These are phyloP conservation scores for Dromaius novaehollandiae DNA, from an alignment of 2,113 vertebrate species.

Conservation along the genomic window DNA sequence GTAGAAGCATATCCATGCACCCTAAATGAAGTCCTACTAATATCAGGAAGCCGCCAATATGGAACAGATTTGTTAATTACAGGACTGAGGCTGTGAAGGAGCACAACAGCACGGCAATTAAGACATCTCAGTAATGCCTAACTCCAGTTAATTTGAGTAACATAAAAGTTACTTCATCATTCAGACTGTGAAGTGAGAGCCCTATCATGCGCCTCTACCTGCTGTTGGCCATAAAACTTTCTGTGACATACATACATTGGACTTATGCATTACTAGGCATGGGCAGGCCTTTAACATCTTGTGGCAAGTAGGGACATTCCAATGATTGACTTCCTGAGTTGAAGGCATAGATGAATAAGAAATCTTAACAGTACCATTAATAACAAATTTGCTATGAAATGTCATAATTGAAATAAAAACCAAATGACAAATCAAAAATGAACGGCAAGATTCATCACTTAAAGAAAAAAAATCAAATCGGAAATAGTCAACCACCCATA, in stretches of 20 bases:
- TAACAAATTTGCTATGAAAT: background rate
- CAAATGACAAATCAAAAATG: slow-evolving; percentile 3
- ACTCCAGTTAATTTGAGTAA: background rate
- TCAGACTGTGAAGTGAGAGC: background rate
- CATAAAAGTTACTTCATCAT: background rate
- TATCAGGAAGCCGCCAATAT: background rate
- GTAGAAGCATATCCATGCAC: background rate
- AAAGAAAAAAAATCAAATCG: slow-evolving; percentile 68
- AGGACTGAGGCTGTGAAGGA: background rate
- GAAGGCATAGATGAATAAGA: background rate
- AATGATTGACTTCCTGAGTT: background rate
- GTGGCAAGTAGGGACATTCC: background rate
- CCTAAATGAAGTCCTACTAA: background rate
- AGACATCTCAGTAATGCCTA: background rate
- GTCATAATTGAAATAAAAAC: background rate
- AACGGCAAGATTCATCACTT: slow-evolving; percentile 9
- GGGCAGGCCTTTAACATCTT: background rate
- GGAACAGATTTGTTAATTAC: background rate
- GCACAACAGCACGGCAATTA: background rate
- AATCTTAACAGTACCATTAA: background rate
- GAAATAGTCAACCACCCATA: slow-evolving; percentile 69
- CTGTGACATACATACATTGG: fast-evolving
- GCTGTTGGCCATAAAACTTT: background rate
- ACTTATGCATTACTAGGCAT: background rate
- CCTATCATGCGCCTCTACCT: background rate